A percentile compares a stretch with the other conserved stretches of the same genome.
These are phyloP conservation scores for Agriopis aurantiaria DNA, from an alignment of 2,888 invertebrate species.

Conservation along the genomic window DNA sequence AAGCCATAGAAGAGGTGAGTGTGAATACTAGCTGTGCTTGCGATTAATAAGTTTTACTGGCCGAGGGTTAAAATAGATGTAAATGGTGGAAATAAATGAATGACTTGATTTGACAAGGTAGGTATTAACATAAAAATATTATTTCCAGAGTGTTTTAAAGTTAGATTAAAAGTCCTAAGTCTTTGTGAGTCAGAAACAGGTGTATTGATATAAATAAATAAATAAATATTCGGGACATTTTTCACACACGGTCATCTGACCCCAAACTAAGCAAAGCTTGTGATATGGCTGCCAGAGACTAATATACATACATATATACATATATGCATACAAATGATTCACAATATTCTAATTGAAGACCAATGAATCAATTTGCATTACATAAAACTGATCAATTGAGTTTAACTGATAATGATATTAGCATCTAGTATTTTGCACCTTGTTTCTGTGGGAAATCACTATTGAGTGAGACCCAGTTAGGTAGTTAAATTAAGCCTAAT, in stretches of 20 bases:
- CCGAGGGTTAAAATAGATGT: too few relatives aligned
- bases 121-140: too few relatives aligned
- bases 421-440: neutral
- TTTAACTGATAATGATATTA: neutral
- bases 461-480: neutral
- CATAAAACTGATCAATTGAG: slow-evolving; percentile 1
- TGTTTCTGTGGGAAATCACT: slow-evolving; percentile 3
- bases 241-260: too few relatives aligned
- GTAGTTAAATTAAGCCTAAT: neutral
- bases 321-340: slow-evolving; percentile 1
- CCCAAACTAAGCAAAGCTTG: too few relatives aligned
- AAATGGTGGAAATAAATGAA: too few relatives aligned
- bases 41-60: neutral
- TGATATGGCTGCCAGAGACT: too few relatives aligned
- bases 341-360: neutral
- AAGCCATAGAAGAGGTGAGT: slow-evolving; percentile 91
- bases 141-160: too few relatives aligned
- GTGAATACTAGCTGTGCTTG: neutral
- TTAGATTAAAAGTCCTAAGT: neutral
- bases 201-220: too few relatives aligned
- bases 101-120: too few relatives aligned
- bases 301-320: too few relatives aligned
- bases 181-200: neutral
- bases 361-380: slow-evolving; percentile 6
- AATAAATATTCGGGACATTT: too few relatives aligned